phyloP scores from a whole-genome alignment of 2,797 vertebrate species.

The Cephalopachus bancanus region DNA sequence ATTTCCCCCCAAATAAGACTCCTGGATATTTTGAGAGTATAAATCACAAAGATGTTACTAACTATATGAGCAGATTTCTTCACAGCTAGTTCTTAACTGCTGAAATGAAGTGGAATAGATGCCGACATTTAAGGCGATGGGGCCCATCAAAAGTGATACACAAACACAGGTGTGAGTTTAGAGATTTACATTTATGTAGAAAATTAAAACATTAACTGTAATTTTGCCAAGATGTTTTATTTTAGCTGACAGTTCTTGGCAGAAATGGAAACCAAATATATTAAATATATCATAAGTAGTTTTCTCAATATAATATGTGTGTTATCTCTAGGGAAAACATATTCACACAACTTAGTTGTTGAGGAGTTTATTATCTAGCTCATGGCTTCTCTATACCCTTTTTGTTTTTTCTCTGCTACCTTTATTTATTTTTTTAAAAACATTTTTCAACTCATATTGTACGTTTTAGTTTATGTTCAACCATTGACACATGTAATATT shows the following conservation, averaged over 20 bases:
- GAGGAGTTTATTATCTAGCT: neutral
- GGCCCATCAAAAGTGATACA: conserved; percentile 76
- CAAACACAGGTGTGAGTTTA: conserved; percentile 81
- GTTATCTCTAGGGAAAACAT: neutral
- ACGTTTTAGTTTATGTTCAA: conserved; percentile 53
- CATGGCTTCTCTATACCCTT: neutral
- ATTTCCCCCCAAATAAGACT: neutral
- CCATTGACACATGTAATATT: conserved; percentile 21
- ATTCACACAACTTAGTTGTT: neutral
- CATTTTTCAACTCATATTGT: neutral
- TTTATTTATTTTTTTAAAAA: neutral
- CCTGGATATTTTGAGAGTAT: conserved; percentile 61
- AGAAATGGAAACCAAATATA: conserved; percentile 72
- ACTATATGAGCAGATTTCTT: conserved; percentile 68
- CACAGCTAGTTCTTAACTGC: conserved; percentile 65
- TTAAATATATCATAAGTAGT: conserved; percentile 71
- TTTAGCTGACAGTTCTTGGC: conserved; percentile 78
- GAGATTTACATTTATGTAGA: conserved; percentile 78
- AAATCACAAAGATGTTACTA: conserved; percentile 72
- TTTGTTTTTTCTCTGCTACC: conserved; percentile 32
- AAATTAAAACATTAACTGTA: conserved; percentile 82
- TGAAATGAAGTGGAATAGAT: conserved; percentile 68
- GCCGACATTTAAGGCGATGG: conserved; percentile 81
- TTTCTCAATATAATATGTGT: conserved; percentile 47
- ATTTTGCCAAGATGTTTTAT: conserved; percentile 81